These are phyloP conservation scores for Halichoeres trimaculatus DNA, from an alignment of 2,113 vertebrate species.

Conservation along the genomic window DNA sequence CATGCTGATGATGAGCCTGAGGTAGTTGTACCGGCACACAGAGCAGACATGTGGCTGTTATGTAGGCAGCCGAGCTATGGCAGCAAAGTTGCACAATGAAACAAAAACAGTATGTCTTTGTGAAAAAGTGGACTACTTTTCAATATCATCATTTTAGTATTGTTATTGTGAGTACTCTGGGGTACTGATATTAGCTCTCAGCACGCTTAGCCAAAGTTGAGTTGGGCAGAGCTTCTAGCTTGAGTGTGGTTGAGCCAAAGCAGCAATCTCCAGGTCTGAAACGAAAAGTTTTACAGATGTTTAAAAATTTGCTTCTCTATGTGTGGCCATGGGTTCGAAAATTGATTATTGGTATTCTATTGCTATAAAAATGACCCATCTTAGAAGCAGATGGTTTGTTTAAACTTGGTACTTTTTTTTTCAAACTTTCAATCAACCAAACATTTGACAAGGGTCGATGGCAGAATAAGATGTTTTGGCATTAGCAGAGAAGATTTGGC, in stretches of 20 bases:
- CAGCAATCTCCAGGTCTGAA: no score
- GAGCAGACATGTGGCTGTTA: constrained; percentile 60
- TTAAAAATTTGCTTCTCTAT: no score
- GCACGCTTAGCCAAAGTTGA: background rate
- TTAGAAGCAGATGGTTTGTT: no score
- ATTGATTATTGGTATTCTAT: no score
- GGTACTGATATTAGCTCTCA: background rate
- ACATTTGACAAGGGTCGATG: no score
- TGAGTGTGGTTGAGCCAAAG: background rate
- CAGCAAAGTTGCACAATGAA: constrained; percentile 2
- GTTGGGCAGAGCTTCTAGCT: background rate
- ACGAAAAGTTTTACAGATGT: no score
- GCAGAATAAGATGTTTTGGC: no score
- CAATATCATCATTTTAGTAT: background rate
- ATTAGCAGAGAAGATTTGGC: no score
- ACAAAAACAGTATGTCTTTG: background rate
- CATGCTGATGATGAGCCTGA: constrained; percentile 35
- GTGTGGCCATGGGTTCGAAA: no score
- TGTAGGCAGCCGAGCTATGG: constrained; percentile 4
- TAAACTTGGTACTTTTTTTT: no score
- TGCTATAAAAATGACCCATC: no score
- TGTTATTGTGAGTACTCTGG: background rate
- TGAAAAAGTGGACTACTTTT: background rate
- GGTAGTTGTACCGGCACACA: constrained; percentile 37
- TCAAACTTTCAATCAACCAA: no score